Conservation (phyloP, 2,113 vertebrate species). For the Vicugna pacos region DNA sequence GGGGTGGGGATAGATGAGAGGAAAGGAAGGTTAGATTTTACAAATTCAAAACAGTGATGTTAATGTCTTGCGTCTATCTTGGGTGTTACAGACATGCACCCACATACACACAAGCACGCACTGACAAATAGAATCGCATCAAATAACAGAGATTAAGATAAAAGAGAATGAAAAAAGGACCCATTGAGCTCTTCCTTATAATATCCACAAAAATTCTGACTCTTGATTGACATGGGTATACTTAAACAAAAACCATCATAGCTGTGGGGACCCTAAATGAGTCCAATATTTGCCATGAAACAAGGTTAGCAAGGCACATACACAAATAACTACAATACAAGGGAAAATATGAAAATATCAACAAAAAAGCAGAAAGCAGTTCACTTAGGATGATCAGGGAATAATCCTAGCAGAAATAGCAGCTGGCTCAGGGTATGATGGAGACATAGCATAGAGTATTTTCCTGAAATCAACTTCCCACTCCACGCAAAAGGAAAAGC, state of each 20-base stretch:
- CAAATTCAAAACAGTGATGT: background rate
- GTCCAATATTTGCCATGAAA: background rate
- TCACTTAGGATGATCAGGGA: background rate
- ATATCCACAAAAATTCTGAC: background rate
- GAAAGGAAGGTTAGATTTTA: background rate
- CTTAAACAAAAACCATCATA: background rate
- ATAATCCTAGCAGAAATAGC: background rate
- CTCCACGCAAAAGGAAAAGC: background rate
- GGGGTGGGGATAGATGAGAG: background rate
- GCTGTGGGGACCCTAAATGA: background rate
- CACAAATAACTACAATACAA: background rate
- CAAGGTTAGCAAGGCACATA: background rate
- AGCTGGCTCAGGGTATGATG: background rate
- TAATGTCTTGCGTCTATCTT: background rate
- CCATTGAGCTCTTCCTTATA: background rate
- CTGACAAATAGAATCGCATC: background rate
- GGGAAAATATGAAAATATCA: background rate
- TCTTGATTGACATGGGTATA: background rate
- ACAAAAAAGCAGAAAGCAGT: background rate
- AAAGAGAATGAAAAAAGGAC: background rate
- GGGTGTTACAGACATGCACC: background rate
- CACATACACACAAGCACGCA: background rate
- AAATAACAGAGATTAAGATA: background rate
- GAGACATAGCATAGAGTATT: background rate
- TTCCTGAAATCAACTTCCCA: background rate